These are phyloP conservation scores for Drosophila conformis DNA, from an alignment of 2,888 invertebrate genomes.

Conservation along the genomic window DNA sequence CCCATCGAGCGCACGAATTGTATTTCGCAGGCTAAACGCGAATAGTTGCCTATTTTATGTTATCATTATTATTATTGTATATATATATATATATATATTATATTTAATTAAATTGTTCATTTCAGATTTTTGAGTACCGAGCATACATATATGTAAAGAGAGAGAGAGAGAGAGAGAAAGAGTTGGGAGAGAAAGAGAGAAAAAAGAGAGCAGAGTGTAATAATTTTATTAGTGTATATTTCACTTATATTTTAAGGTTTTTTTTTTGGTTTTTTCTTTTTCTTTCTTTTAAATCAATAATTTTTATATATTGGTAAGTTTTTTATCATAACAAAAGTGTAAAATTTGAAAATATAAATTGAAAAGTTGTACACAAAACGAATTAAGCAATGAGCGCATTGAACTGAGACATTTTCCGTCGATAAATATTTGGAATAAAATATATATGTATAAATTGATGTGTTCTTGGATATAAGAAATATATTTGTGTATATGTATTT, in stretches of 20 bases:
- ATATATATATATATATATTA: background rate
- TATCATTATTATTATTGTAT: slow-evolving; percentile 17
- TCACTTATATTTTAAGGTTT: slow-evolving; percentile 7
- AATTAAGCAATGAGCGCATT: slow-evolving; percentile 62
- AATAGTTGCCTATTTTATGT: slow-evolving; percentile 93
- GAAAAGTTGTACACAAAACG: slow-evolving; percentile 15
- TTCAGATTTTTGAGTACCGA: slow-evolving; percentile 7
- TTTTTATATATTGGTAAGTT: slow-evolving; percentile 37
- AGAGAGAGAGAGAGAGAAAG: slow-evolving; percentile 16
- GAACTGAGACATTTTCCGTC: slow-evolving; percentile 39
- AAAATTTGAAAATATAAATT: slow-evolving; percentile 9
- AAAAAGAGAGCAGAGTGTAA: slow-evolving; percentile 62
- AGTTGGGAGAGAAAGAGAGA: slow-evolving; percentile 52
- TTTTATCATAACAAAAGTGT: slow-evolving; percentile 25
- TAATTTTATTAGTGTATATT: slow-evolving; percentile 66
- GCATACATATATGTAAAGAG: slow-evolving; percentile 26
- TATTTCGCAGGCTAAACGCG: slow-evolving; percentile 97
- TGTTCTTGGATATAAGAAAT: slow-evolving; percentile 20
- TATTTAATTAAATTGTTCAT: slow-evolving; percentile 11
- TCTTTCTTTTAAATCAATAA: slow-evolving; percentile 14
- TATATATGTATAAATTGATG: slow-evolving; percentile 16
- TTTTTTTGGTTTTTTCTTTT: slow-evolving; percentile 1
- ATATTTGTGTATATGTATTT: slow-evolving; percentile 16
- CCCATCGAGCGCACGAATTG: slow-evolving; percentile 99
- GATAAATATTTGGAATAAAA: slow-evolving; percentile 22